Base-by-base conservation (phyloP, 2,888 invertebrate genomes). In the Cryptocheilus praepositus region DNA sequence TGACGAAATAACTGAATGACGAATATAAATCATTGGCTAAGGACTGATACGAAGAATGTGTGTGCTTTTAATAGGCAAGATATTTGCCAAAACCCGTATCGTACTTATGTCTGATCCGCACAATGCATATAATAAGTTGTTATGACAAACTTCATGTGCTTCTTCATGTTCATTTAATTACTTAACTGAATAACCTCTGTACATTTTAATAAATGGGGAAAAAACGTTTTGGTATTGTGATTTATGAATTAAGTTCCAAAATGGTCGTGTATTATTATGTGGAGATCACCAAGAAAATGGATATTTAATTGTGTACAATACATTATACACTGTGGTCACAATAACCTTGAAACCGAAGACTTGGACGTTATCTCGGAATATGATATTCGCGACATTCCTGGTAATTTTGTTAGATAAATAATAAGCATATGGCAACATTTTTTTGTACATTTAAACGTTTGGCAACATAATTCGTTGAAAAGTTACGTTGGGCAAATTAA, bases 201-300 rank as follows among this genome's bases (percentile, higher is more conserved):
- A 19, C 21, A 43, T 36, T 56, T n/a, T 16, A 7, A 25, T 16
- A 18, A 11, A 7, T 36, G 19, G 1, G 5, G 56, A 56, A 36
- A n/a, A 36, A 16, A 44, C 2, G 19, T 51, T 11, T 11, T 36
- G 1, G 11, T 11, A 36, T 36, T 36, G 13, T 36, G 2, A 36
- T 36, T 7, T 36, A 36, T 36, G 36, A 36, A 36, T 11, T 36
- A 51, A 61, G 62, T 28, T 19, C 61, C 79, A 82, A 81, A 73
- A 82, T 82, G 81, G 78, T 71, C 43, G 75, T 53, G 57, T 63
- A 57, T 76, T 80, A 81, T 80, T 81, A 82, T 82, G 82, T 82
- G 81, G 82, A 81, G 74, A 55, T 71, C 73, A 67, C 80, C 78
- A 54, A 76, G 73, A 67, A 81, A 73, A 75, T 53, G 78, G 55